These are phyloP conservation scores for Cynocephalus volans DNA, from an alignment of 2,113 vertebrate species.

Conservation along the genomic window DNA sequence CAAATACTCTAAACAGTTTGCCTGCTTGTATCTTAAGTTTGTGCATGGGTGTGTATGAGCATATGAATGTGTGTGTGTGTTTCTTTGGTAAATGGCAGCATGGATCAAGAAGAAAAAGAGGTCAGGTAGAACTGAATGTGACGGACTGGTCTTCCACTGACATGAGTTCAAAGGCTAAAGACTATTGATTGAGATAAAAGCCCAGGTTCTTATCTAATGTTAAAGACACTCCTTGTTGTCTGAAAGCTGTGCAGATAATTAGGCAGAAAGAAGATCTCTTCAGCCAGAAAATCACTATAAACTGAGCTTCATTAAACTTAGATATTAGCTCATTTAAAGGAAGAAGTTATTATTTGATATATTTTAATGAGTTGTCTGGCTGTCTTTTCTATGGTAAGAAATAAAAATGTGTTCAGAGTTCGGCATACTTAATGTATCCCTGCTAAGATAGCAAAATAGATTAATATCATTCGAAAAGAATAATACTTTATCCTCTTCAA, in stretches of 20 bases:
- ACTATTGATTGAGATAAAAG: slow-evolving; percentile 95
- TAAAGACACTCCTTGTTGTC: slow-evolving; percentile 92
- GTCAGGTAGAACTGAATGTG: slow-evolving; percentile 91
- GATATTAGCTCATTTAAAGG: slow-evolving; percentile 90
- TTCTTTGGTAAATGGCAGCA: slow-evolving; percentile 88
- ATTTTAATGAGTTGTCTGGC: slow-evolving; percentile 87
- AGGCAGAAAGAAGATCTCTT: slow-evolving; percentile 88
- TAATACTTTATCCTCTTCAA: slow-evolving; percentile 77
- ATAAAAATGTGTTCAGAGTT: slow-evolving; percentile 84
- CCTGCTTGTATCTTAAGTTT: slow-evolving; percentile 76
- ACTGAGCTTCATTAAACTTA: slow-evolving; percentile 89
- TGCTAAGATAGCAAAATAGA: slow-evolving; percentile 86
- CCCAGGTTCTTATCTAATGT: slow-evolving; percentile 92
- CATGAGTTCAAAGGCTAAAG: slow-evolving; percentile 93
- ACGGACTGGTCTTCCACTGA: slow-evolving; percentile 90
- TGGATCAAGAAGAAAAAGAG: slow-evolving; percentile 90
- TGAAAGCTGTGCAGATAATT: slow-evolving; percentile 91
- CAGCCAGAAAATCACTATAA: slow-evolving; percentile 89
- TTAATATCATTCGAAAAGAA: slow-evolving; percentile 82
- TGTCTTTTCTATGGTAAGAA: slow-evolving; percentile 86
- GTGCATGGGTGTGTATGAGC: slow-evolving; percentile 38
- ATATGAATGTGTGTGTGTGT: slow-evolving; percentile 82
- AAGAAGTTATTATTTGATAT: slow-evolving; percentile 89
- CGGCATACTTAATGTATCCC: slow-evolving; percentile 84
- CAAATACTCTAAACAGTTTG: slow-evolving; percentile 81